A percentile compares a stretch with the other conserved stretches of the same genome.
Evolutionary conservation across 2,888 invertebrate genomes (phyloP).

Genomic region (Mimachlamys varia): DNA sequence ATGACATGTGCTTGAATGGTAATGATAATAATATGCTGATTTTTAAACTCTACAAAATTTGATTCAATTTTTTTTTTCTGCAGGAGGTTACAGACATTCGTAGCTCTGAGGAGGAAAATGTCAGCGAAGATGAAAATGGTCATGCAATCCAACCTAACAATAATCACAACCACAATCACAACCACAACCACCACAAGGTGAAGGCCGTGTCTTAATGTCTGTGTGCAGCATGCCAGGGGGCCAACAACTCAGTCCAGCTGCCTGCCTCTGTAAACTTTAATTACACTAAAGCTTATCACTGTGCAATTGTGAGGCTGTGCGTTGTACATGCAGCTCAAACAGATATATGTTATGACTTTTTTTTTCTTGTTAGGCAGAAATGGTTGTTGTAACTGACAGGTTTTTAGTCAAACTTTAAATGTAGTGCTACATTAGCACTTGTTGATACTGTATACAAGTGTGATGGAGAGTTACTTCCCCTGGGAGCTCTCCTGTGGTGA

Average conservation of each 20-base stretch:
- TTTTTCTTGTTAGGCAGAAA: background rate
- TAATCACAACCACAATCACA: constrained; percentile 18
- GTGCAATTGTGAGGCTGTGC: constrained; percentile 21
- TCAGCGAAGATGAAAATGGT: constrained; percentile 54
- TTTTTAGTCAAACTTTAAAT: background rate
- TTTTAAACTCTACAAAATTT: background rate
- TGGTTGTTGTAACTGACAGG: background rate
- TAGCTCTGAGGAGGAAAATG: constrained; percentile 62
- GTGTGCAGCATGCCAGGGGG: background rate
- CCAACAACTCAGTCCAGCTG: background rate
- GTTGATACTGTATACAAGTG: background rate
- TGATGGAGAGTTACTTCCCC: constrained; percentile 12
- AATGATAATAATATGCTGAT: no score
- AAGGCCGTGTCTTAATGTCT: background rate
- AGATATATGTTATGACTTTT: background rate
- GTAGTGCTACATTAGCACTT: background rate
- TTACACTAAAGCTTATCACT: background rate
- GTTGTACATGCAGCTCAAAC: constrained; percentile 21
- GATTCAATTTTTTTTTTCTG: background rate
- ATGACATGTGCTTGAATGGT: no score
- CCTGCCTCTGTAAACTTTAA: background rate
- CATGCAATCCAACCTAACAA: constrained; percentile 34
- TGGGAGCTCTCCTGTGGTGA: background rate
- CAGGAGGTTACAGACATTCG: constrained; percentile 59
- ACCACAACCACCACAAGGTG: background rate